Base-by-base conservation (phyloP, 1,140 invertebrate genomes). In the Aphelenchoides avenae region DNA sequence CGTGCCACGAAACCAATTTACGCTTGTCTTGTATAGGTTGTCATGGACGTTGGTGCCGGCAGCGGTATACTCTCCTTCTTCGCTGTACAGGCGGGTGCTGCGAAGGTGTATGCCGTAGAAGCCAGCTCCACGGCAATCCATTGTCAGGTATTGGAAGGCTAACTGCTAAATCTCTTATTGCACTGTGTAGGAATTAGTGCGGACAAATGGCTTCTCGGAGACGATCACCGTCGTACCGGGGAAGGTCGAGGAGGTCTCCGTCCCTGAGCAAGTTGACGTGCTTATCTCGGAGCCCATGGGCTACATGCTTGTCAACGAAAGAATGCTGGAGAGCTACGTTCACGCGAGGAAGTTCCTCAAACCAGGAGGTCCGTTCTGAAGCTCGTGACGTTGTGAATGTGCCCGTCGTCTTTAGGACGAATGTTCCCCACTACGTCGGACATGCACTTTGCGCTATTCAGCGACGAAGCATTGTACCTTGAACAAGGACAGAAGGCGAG, bases 221-320 rank as follows among this genome's bases (percentile, higher is more conserved):
- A 85, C 85, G 71, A 91, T 98, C 51, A 83, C 86, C 59, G 90
- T 99, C 1, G 86, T 98, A 70, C 86, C 91, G 40, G 94, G 94
- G 5, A 98, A 98, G 84, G 92, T 99, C 65, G 94, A 99, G 81
- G 94, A 98, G 81, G 89, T 98, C 40, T 87, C 89, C 55, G 79
- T 98, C 55, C 91, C 91, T 4, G 92, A 97, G 79, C 29, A 84
- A 83, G 69, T 92, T 97, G 93, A 98, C 81, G 86, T 94, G 27
- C 95, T 98, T 69, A 91, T 99, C 58, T 96, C 91, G 6, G 94
- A 99, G 80, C 94, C 94, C 0, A 98, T 98, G 94, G 94, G 94
- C 26, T 98, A 98, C 74, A 98, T 98, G 94, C 81, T 99, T 9
- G 95, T 95, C 75, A 99, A 99, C 80, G 94, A 99, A 80, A 83